phyloP scores from a whole-genome alignment of 92 coral and sea anemone species.

The Galaxea fascicularis region DNA sequence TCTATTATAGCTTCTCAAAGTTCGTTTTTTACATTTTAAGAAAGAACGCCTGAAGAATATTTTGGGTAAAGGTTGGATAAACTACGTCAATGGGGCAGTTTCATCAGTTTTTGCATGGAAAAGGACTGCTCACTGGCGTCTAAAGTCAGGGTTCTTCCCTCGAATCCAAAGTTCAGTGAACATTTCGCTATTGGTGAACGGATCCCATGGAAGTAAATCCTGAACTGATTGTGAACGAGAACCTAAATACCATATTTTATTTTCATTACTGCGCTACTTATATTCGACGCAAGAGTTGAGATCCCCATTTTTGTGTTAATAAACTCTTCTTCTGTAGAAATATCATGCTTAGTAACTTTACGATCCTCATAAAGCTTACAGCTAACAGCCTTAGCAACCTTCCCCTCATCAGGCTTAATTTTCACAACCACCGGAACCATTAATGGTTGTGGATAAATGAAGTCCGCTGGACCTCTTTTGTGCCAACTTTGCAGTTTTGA shows the following conservation, averaged over 20 bases:
- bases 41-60: constrained; percentile 20
- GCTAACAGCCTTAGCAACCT: constrained; percentile 18
- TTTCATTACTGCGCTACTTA: constrained; percentile 23
- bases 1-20: constrained; percentile 44
- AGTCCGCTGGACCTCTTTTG: constrained; percentile 42
- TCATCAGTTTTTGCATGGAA: constrained; percentile 52
- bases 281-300: constrained; percentile 31
- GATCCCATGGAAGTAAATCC: constrained; percentile 33
- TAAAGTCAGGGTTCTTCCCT: neutral
- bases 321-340: constrained; percentile 39
- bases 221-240: constrained; percentile 37
- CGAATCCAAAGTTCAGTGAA: neutral
- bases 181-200: constrained; percentile 24
- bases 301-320: constrained; percentile 43
- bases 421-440: constrained; percentile 44
- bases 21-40: constrained; percentile 41
- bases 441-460: constrained; percentile 41
- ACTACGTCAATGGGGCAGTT: constrained; percentile 24
- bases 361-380: constrained; percentile 51
- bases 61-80: constrained; percentile 23
- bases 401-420: constrained; percentile 53
- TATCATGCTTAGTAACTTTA: constrained; percentile 23
- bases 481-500: constrained; percentile 59
- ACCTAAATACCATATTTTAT: constrained; percentile 33
- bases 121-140: constrained; percentile 25